These are phyloP conservation scores for Paradisaea rubra DNA, from an alignment of 2,113 vertebrate genomes.

Conservation along the genomic window DNA sequence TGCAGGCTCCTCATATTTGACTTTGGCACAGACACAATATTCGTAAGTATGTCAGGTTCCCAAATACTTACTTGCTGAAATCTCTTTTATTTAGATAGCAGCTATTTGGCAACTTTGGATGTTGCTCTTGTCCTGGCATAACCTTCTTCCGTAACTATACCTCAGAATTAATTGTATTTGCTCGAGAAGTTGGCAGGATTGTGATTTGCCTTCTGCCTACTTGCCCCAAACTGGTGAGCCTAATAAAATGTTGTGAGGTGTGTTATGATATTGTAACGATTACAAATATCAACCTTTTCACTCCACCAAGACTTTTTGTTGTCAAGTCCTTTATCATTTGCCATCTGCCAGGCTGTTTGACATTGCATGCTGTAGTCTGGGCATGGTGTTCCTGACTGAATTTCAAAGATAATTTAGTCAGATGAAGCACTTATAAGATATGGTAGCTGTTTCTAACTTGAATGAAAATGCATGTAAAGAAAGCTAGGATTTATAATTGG, in stretches of 20 bases:
- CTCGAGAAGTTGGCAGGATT: conserved; percentile 20
- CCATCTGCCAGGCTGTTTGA: background rate
- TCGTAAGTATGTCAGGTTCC: background rate
- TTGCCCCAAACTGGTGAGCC: background rate
- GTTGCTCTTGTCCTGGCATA: conserved; percentile 11
- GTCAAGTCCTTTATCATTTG: background rate
- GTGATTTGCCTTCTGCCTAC: background rate
- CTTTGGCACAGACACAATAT: background rate
- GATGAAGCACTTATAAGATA: background rate
- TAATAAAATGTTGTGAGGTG: conserved; percentile 14
- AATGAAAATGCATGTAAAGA: background rate
- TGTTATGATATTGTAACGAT: background rate
- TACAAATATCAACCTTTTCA: conserved; percentile 13
- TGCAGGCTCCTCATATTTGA: background rate
- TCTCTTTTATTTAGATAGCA: conserved; percentile 8
- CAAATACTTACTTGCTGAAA: conserved; percentile 8
- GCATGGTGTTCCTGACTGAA: background rate
- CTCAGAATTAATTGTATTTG: conserved; percentile 22
- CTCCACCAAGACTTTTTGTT: background rate
- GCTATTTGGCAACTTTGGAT: background rate
- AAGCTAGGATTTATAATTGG: background rate
- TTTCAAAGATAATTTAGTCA: background rate
- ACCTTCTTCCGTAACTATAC: background rate
- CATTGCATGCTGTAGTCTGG: background rate
- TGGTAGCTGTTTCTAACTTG: background rate